A percentile compares a stretch with the other conserved stretches of the same genome.
These are phyloP conservation scores for Drosophila greeni DNA, from an alignment of 2,888 invertebrate genomes.

Conservation along the genomic window DNA sequence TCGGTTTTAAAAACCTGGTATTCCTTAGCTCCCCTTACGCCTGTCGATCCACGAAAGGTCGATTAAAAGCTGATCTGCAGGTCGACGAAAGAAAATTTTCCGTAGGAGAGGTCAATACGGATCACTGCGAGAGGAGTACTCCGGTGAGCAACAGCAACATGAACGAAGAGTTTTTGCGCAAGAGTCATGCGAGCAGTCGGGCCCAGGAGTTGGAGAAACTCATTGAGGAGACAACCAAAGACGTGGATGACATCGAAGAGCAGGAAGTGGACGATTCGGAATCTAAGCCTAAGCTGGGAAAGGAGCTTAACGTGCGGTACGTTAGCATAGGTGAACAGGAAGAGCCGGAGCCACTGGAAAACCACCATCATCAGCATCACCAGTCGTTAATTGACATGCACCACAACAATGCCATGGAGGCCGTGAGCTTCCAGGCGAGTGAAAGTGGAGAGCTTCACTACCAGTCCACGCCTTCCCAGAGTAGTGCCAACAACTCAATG, in stretches of 20 bases:
- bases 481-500: conserved; percentile 36
- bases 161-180: conserved; percentile 71
- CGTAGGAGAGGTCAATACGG: conserved; percentile 66
- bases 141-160: conserved; percentile 50
- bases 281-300: conserved; percentile 72
- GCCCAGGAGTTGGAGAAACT: conserved; percentile 77
- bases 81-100: conserved; percentile 74
- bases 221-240: conserved; percentile 78
- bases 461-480: conserved; percentile 48
- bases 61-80: conserved; percentile 74
- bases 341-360: conserved; percentile 59
- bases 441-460: conserved; percentile 75
- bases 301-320: conserved; percentile 65
- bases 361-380: conserved; percentile 55
- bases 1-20: conserved; percentile 82
- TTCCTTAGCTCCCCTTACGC: conserved; percentile 82
- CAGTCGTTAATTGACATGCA: conserved; percentile 62
- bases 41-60: conserved; percentile 76
- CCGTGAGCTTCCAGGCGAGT: conserved; percentile 73
- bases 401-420: conserved; percentile 53
- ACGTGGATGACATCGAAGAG: conserved; percentile 77
- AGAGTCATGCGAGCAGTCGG: conserved; percentile 65
- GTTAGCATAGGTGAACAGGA: conserved; percentile 56
- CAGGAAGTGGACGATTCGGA: conserved; percentile 63
- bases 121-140: conserved; percentile 39